phyloP scores from a whole-genome alignment of 1,140 invertebrate species.

The Chlorops oryzae region DNA sequence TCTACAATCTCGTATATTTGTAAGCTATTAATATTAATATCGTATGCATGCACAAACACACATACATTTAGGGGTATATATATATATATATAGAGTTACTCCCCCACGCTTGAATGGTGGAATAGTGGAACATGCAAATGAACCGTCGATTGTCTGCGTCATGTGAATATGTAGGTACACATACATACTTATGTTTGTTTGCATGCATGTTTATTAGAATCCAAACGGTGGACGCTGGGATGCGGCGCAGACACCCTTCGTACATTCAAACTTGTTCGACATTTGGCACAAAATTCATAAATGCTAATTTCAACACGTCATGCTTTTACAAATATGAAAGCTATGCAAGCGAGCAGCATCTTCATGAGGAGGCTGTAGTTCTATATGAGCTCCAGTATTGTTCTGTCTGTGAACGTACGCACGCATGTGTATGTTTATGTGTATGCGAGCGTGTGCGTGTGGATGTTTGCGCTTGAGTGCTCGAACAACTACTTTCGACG shows the following conservation, averaged over 20 bases:
- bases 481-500: no score
- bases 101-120: not conserved
- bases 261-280: not conserved
- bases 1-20: no score
- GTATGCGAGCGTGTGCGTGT: not conserved
- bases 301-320: slow-evolving; percentile 14
- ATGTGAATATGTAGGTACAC: not conserved
- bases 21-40: no score
- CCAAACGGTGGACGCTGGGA: not conserved
- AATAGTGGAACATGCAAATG: no score
- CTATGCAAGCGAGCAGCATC: slow-evolving; percentile 4
- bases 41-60: not conserved
- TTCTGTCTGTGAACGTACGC: not conserved
- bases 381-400: slow-evolving; percentile 2
- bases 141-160: no score
- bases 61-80: not conserved
- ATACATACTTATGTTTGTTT: not conserved
- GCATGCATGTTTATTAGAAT: no score
- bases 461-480: not conserved
- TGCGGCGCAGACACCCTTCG: not conserved
- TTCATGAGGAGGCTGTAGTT: no score
- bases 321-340: slow-evolving; percentile 11
- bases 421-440: not conserved
- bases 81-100: not conserved
- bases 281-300: slow-evolving; percentile 13